Evolutionary conservation across 2,113 vertebrate species (phyloP).

Genomic region (Ptilorrhoa leucosticta): DNA sequence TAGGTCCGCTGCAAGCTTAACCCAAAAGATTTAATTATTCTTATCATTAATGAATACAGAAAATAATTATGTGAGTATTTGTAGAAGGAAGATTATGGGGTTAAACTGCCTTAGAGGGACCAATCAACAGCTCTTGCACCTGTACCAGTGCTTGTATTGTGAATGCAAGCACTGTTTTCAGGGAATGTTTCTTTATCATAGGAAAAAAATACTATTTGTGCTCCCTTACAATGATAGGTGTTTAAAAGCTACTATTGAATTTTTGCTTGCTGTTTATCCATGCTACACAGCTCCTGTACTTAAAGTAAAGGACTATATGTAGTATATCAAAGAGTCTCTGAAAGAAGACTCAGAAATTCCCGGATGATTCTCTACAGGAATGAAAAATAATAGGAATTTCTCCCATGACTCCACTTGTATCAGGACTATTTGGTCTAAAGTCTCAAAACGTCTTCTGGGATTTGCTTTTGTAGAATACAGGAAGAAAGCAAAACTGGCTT

Average conservation of each 20-base stretch:
- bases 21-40: not conserved
- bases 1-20: not conserved
- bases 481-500: not conserved
- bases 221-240: not conserved
- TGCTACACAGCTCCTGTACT: not conserved
- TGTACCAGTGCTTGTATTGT: not conserved
- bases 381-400: not conserved
- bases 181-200: not conserved
- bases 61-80: not conserved
- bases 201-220: not conserved
- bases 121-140: not conserved
- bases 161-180: not conserved
- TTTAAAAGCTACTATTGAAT: not conserved
- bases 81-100: not conserved
- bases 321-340: not conserved
- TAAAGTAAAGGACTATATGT: not conserved
- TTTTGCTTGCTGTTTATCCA: not conserved
- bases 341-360: not conserved
- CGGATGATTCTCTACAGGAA: not conserved
- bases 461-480: not conserved
- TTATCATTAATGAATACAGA: not conserved
- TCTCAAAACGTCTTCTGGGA: not conserved
- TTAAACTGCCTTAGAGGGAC: not conserved
- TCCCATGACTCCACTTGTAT: not conserved
- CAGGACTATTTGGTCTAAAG: not conserved